Evolutionary conservation across 2,888 invertebrate species (phyloP), one percentile per base, ranked within the genome.

Genomic region (Globia sparganii): DNA sequence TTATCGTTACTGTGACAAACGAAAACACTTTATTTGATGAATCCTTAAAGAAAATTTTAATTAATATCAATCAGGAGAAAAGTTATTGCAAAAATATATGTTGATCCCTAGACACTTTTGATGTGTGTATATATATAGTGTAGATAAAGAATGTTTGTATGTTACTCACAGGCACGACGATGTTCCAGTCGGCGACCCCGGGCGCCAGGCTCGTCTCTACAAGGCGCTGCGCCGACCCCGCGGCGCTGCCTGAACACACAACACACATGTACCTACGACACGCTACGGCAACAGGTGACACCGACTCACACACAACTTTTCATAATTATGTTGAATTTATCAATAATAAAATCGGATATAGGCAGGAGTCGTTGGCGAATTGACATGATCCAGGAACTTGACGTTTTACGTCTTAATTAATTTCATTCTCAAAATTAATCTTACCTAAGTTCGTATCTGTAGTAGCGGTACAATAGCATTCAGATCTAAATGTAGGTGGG

Each of bases 81-180:
- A n/a, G n/a, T n/a, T n/a, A n/a, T n/a, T n/a, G n/a, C n/a, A n/a
- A n/a, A n/a, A n/a, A n/a, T n/a, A n/a, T n/a, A n/a, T n/a, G n/a
- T n/a, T n/a, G n/a, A n/a, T n/a, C n/a, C n/a, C n/a, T n/a, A n/a
- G n/a, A n/a, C n/a, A n/a, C n/a, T n/a, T n/a, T n/a, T n/a, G n/a
- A n/a, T n/a, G n/a, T n/a, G n/a, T n/a, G n/a, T n/a, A n/a, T n/a
- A n/a, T n/a, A n/a, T n/a, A n/a, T n/a, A n/a, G n/a, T n/a, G n/a
- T n/a, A n/a, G n/a, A n/a, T 34, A 4, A 40, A 40, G 13, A 49
- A 62, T 28, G 18, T 4, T 3, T 40, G 49, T 37, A 46, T 49
- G 15, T n/a, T 40, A 75, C 85, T 82, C 56, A 85, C 85, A 61
- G 85, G 85, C 31, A 85, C 77, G 40, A 77, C 75, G 67, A 85